phyloP scores from a whole-genome alignment of 2,888 invertebrate genomes.

The Drosophila seclusa region DNA sequence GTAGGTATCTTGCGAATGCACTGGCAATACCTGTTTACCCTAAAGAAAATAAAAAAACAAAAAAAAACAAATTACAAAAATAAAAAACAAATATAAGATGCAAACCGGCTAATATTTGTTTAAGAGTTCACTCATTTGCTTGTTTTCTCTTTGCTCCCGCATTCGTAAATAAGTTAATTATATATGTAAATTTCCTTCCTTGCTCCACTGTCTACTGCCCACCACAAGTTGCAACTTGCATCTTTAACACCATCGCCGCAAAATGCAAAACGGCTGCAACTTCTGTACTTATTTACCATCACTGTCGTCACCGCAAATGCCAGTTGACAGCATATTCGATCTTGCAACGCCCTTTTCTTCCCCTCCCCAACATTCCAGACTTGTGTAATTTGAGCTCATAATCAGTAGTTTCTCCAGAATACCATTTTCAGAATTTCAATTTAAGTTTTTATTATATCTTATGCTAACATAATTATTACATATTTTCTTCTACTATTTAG shows the following conservation, averaged over 20 bases:
- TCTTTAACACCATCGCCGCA: constrained; percentile 45
- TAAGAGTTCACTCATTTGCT: constrained; percentile 34
- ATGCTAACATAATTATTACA: background rate
- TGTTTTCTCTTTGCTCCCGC: background rate
- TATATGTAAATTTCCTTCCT: background rate
- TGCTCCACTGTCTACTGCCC: background rate
- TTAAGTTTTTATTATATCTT: background rate
- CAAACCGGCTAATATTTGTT: constrained; percentile 59
- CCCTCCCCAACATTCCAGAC: background rate
- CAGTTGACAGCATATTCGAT: constrained; percentile 39
- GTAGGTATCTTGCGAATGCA: constrained; percentile 32
- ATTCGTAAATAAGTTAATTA: background rate
- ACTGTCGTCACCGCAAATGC: constrained; percentile 58
- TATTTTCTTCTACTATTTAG: background rate
- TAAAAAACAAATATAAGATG: background rate
- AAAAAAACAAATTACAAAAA: constrained; percentile 5
- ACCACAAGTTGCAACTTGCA: background rate
- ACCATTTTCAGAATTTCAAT: background rate
- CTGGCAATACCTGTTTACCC: constrained; percentile 54
- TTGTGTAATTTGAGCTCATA: constrained; percentile 51
- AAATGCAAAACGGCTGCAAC: constrained; percentile 56
- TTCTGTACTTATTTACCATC: constrained; percentile 59
- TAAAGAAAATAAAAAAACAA: constrained; percentile 23
- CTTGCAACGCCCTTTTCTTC: constrained; percentile 12
- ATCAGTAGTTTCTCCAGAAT: constrained; percentile 10